Percentiles rank a stretch among this genome's conserved stretches.
These are phyloP conservation scores for Lepidocolaptes lacrymiger DNA, from an alignment of 2,797 vertebrate genomes.

Conservation along the genomic window DNA sequence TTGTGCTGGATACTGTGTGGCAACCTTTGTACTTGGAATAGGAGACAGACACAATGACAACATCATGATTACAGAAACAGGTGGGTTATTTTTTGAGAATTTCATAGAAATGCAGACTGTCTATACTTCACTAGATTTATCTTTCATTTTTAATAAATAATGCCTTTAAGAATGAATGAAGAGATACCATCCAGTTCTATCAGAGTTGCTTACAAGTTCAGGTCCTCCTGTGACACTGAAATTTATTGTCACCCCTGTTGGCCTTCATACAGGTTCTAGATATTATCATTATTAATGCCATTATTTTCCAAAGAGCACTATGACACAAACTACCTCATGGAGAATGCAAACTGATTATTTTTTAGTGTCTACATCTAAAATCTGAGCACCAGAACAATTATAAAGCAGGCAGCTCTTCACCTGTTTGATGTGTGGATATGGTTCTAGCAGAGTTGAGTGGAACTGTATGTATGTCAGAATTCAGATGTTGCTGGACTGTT, in stretches of 20 bases:
- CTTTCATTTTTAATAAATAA: background rate
- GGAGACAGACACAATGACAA: constrained; percentile 99
- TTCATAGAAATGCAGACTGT: background rate
- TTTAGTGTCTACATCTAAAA: background rate
- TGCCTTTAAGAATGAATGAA: background rate
- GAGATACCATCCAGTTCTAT: background rate
- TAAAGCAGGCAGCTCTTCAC: background rate
- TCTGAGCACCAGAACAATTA: background rate
- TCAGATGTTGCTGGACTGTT: background rate
- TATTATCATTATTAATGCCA: background rate
- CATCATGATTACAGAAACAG: constrained; percentile 98
- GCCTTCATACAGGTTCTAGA: background rate
- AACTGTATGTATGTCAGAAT: background rate
- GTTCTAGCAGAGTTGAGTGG: background rate
- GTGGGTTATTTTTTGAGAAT: constrained; percentile 74
- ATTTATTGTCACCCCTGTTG: background rate
- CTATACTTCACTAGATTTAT: background rate
- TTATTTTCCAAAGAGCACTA: background rate
- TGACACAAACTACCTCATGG: background rate
- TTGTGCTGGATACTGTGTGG: constrained; percentile 97
- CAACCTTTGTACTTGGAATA: constrained; percentile 96
- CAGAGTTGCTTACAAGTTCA: background rate
- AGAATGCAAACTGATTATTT: background rate
- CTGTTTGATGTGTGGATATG: background rate
- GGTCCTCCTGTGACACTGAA: background rate